Evolutionary conservation across 2,797 vertebrate genomes (phyloP).

Genomic region (Micrastur ruficollis): DNA sequence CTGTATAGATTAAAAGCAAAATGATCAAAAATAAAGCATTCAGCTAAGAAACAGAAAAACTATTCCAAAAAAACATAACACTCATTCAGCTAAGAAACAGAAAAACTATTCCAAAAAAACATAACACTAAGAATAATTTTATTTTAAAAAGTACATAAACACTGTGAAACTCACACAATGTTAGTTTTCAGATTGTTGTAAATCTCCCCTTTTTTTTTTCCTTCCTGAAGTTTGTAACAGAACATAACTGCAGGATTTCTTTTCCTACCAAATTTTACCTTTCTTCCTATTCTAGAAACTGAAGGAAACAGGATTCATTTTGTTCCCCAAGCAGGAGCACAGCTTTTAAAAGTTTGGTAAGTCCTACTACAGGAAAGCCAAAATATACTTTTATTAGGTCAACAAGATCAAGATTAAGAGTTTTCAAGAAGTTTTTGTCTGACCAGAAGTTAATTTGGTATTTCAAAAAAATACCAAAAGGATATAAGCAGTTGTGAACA

Average conservation of each 20-base stretch:
- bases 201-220: not conserved
- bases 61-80: accelerated
- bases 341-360: not conserved
- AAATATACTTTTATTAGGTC: not conserved
- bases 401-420: not conserved
- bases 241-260: not conserved
- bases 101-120: not conserved
- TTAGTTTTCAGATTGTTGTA: not conserved
- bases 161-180: not conserved
- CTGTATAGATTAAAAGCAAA: not conserved
- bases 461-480: not conserved
- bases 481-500: not conserved
- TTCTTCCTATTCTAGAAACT: not conserved
- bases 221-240: not conserved
- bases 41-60: not conserved
- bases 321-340: not conserved
- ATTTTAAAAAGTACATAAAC: not conserved
- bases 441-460: not conserved
- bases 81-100: not conserved
- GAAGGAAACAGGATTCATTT: not conserved
- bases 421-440: not conserved
- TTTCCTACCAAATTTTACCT: not conserved
- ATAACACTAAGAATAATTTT: not conserved
- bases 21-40: too few species aligned
- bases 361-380: not conserved